These are phyloP conservation scores for Leptinotarsa tumamoca DNA, from an alignment of 2,888 invertebrate genomes.

Conservation along the genomic window DNA sequence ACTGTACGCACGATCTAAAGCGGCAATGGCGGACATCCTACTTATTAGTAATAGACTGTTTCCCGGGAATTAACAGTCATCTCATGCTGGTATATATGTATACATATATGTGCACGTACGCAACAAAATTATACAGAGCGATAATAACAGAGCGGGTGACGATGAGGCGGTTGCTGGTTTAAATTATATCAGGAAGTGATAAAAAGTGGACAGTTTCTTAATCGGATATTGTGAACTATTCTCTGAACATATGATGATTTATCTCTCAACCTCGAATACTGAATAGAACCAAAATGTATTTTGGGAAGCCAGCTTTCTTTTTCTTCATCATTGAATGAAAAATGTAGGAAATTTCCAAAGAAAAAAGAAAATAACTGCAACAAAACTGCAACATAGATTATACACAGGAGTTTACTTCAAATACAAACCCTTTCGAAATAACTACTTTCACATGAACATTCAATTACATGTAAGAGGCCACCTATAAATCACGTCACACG, in stretches of 20 bases:
- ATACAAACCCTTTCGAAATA: too few species aligned
- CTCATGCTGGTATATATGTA: constrained; percentile 48
- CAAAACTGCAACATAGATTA: too few species aligned
- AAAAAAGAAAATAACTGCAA: too few species aligned
- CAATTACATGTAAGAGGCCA: neutral
- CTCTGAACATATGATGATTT: too few species aligned
- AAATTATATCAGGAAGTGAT: neutral
- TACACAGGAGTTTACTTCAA: too few species aligned
- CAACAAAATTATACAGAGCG: constrained; percentile 39
- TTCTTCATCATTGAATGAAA: too few species aligned
- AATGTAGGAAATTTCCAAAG: too few species aligned
- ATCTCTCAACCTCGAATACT: too few species aligned
- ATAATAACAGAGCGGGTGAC: constrained; percentile 20
- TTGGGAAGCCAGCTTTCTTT: too few species aligned
- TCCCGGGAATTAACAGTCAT: constrained; percentile 60
- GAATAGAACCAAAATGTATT: too few species aligned
- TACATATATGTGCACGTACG: constrained; percentile 47
- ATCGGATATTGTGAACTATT: too few species aligned
- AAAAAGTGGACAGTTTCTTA: neutral
- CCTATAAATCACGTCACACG: constrained; percentile 1
- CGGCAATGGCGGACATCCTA: constrained; percentile 61
- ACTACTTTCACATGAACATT: neutral
- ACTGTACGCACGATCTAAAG: constrained; percentile 35
- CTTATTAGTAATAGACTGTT: constrained; percentile 62
- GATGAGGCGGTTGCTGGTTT: neutral